phyloP scores from a whole-genome alignment of 2,797 vertebrate genomes.

The Hyperoplus lanceolatus region DNA sequence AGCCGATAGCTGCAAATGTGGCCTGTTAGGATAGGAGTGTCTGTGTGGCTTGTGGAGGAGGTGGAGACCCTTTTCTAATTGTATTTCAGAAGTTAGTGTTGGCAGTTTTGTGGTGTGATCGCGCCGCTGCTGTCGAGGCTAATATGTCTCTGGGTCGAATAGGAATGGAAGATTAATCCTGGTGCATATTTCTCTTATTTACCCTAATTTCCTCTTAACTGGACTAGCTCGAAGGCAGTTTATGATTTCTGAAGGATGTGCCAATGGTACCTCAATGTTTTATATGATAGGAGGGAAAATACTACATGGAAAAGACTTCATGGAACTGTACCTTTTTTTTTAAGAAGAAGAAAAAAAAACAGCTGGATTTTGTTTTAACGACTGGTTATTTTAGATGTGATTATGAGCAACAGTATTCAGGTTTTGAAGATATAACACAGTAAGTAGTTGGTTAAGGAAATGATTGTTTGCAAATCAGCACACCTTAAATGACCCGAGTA shows the following conservation, averaged over 20 bases:
- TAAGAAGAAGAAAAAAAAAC: neutral
- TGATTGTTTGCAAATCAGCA: constrained; percentile 36
- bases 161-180: neutral
- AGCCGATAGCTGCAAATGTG: neutral
- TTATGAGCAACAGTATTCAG: constrained; percentile 15
- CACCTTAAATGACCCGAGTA: constrained; percentile 28
- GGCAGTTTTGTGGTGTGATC: constrained; percentile 40
- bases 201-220: constrained; percentile 19
- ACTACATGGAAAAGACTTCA: constrained; percentile 17
- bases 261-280: constrained; percentile 36
- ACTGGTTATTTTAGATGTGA: constrained; percentile 26
- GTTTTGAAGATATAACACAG: constrained; percentile 26
- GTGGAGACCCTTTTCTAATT: constrained; percentile 21
- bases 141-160: neutral
- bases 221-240: constrained; percentile 32
- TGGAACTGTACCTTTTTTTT: too few species aligned
- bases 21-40: neutral
- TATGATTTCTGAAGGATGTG: constrained; percentile 30
- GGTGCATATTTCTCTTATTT: constrained; percentile 24
- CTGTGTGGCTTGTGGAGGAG: constrained; percentile 4
- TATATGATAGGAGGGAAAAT: constrained; percentile 22
- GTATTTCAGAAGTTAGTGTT: constrained; percentile 27
- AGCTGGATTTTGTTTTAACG: constrained; percentile 28
- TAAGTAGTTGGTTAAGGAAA: constrained; percentile 17
- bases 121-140: constrained; percentile 15